Base-by-base conservation (phyloP, 1,140 invertebrate species). In the Drosophila malerkotliana region DNA sequence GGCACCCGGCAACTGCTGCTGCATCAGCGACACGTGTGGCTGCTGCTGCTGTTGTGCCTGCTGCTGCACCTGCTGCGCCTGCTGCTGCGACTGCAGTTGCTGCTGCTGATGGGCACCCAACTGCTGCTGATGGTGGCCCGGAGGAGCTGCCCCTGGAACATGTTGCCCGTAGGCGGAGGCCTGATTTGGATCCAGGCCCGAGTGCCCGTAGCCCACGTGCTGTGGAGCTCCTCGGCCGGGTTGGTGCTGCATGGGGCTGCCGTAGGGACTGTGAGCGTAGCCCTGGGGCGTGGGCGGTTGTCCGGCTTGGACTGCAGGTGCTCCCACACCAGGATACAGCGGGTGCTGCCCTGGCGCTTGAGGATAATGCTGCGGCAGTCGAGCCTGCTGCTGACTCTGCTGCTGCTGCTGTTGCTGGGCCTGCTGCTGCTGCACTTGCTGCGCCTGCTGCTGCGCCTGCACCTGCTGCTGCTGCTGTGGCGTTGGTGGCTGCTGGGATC, bases 251-350 rank as follows among this genome's bases (percentile, higher is more conserved):
- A 92, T 91, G 83, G 95, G 88, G 60, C 94, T 93, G 66, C 92
- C 92, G 85, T 95, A 95, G 52, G 94, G 93, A 62, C 92, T 92
- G 54, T 90, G 90, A 1, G 85, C 77, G 75, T 93, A 93, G 4
- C 79, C 80, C 26, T 91, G 90, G 1, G 90, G 87, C 34, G 87
- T 76, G 2, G 79, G 77, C 3, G 92, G 92, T 21, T 91, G 89
- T 59, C 90, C 81, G n/a, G 92, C 92, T 28, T 91, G 90, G 32
- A 69, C 63, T 8, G 63, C 41, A 44, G 64, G 64, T 32, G 93
- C 64, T 47, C 66, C 66, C 12, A 69, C 67, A 3, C 67, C 67
- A 3, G 94, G 92, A 90, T 94, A 95, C 34, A 93, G 90, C 6
- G 92, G 91, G 88, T 92, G 91, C 47, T 91, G 90, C 1, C 78